A percentile compares a stretch with the other conserved stretches of the same genome.
phyloP scores from a whole-genome alignment of 2,888 invertebrate species.

The Zootermopsis nevadensis region DNA sequence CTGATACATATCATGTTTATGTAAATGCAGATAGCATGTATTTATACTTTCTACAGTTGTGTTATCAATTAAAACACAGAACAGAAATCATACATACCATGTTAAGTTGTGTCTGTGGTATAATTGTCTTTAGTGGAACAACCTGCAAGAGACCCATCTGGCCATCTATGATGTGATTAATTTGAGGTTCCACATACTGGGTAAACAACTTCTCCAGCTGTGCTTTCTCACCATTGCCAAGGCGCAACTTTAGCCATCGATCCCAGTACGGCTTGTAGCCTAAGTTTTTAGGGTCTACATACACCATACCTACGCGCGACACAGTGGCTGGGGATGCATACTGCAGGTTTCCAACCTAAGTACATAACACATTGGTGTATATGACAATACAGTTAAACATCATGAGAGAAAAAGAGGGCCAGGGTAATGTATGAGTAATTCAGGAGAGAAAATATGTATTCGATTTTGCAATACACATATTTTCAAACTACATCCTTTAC shows the following conservation, averaged over 20 bases:
- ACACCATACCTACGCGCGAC: constrained; percentile 94
- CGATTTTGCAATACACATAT: too few relatives aligned
- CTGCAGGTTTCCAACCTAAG: constrained; percentile 84
- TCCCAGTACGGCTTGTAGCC: constrained; percentile 90
- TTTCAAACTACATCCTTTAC: too few relatives aligned
- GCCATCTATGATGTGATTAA: constrained; percentile 80
- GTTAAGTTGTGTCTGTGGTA: constrained; percentile 87
- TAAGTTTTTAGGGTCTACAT: constrained; percentile 91
- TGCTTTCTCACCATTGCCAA: constrained; percentile 63
- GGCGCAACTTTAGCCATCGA: constrained; percentile 69
- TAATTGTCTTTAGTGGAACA: constrained; percentile 81
- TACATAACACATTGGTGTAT: background rate
- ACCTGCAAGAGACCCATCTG: constrained; percentile 77
- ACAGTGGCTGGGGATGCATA: constrained; percentile 95
- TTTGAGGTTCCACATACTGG: constrained; percentile 77
- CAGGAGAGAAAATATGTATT: too few relatives aligned
- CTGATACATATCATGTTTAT: too few relatives aligned
- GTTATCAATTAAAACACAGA: too few relatives aligned
- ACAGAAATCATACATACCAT: constrained; percentile 67
- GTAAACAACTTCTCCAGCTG: constrained; percentile 73
- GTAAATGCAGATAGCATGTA: too few relatives aligned
- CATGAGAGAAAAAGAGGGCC: too few relatives aligned
- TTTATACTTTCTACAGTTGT: too few relatives aligned
- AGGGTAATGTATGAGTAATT: too few relatives aligned
- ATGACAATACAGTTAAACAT: too few relatives aligned